Conservation (phyloP, 2,888 invertebrate genomes). For the Apamea crenata region DNA sequence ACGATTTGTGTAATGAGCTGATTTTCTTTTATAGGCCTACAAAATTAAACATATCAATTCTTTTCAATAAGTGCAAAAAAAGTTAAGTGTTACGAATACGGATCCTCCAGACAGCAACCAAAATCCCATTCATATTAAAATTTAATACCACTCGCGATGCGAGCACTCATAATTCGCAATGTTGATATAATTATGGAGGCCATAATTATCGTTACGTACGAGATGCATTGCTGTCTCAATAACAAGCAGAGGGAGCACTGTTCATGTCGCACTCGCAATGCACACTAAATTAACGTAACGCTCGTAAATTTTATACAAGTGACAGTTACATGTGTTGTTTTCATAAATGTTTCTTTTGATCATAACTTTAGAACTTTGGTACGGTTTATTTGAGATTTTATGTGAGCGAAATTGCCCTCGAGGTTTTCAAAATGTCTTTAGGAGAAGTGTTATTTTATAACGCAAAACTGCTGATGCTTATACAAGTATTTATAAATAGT, state of each 20-base stretch:
- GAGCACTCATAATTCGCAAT: constrained; percentile 33
- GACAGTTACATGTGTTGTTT: constrained; percentile 60
- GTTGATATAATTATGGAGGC: constrained; percentile 53
- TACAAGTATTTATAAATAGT: not conserved
- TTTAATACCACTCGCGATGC: constrained; percentile 21
- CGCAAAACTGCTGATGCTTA: not conserved
- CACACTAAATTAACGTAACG: constrained; percentile 48
- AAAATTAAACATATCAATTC: not conserved
- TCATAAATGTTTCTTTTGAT: constrained; percentile 58
- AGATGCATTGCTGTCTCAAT: constrained; percentile 43
- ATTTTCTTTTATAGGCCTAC: not conserved
- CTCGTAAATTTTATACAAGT: constrained; percentile 47
- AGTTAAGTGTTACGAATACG: not conserved
- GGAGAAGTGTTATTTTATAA: constrained; percentile 12
- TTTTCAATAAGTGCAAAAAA: not conserved
- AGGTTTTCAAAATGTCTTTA: constrained; percentile 35
- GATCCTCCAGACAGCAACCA: not conserved
- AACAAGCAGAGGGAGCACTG: constrained; percentile 17
- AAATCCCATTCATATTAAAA: constrained; percentile 40
- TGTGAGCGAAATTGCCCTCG: constrained; percentile 29
- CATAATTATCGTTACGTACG: constrained; percentile 42
- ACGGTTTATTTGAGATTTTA: constrained; percentile 48
- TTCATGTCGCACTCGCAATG: constrained; percentile 30
- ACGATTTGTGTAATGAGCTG: not conserved
- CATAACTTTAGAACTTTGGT: constrained; percentile 52